Evolutionary conservation across 2,888 invertebrate genomes (phyloP).

Genomic region (Cerastis leucographa): DNA sequence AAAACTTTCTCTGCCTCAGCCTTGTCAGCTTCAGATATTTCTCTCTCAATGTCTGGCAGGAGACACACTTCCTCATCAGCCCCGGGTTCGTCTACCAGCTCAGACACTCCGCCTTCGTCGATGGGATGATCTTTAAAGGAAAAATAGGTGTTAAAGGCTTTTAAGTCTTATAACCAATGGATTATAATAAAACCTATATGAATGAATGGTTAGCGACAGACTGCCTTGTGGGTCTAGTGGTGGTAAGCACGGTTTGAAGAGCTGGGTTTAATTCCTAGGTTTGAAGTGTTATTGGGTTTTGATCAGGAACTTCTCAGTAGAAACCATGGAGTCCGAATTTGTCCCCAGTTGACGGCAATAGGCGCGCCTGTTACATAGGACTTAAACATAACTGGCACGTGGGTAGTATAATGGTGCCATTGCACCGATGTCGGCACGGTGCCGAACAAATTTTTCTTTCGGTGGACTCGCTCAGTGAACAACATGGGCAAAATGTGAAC

Average conservation of each 20-base stretch:
- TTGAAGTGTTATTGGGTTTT: background rate
- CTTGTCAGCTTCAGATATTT: conserved; percentile 93
- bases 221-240: background rate
- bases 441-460: too few relatives aligned
- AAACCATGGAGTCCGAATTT: background rate
- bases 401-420: too few relatives aligned
- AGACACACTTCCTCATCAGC: conserved; percentile 93
- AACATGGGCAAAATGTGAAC: too few relatives aligned
- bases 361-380: background rate
- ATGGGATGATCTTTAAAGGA: conserved; percentile 44
- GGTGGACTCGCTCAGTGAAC: too few relatives aligned
- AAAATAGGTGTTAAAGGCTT: background rate
- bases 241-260: background rate
- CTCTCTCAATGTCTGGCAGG: conserved; percentile 92
- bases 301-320: background rate
- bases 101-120: conserved; percentile 74
- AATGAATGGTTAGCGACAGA: background rate
- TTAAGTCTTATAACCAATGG: background rate
- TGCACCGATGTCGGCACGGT: too few relatives aligned
- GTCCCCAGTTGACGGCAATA: background rate
- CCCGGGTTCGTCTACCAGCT: conserved; percentile 90
- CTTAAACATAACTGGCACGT: background rate
- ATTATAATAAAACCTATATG: background rate
- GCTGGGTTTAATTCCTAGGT: background rate
- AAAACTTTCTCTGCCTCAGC: conserved; percentile 90